Conservation (phyloP, 53 echinoderm and acorn worm genomes). For the Holothuria leucospilota region DNA sequence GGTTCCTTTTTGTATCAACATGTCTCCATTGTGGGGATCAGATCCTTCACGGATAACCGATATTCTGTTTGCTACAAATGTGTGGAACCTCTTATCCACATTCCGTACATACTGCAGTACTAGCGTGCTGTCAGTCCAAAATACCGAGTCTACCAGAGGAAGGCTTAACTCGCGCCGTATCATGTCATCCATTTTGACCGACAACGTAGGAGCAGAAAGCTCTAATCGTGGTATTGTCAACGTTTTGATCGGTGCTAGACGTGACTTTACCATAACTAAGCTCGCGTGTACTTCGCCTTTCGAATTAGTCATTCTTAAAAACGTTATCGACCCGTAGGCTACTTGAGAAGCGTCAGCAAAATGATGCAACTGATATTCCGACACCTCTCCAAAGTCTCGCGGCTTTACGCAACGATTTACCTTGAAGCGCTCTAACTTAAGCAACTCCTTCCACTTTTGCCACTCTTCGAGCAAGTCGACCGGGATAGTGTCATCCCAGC, state of each 20-base stretch:
- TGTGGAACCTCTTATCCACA: slow-evolving; percentile 10
- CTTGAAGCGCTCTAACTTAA: neutral
- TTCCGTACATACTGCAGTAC: slow-evolving; percentile 35
- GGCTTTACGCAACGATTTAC: slow-evolving; percentile 51
- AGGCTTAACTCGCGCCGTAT: slow-evolving; percentile 45
- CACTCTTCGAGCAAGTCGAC: slow-evolving; percentile 48
- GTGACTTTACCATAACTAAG: slow-evolving; percentile 51
- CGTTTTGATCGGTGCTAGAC: slow-evolving; percentile 45
- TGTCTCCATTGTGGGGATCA: slow-evolving; percentile 48
- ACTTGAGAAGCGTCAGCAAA: slow-evolving; percentile 72
- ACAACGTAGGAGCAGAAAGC: slow-evolving; percentile 51
- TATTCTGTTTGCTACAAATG: slow-evolving; percentile 44
- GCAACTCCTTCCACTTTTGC: slow-evolving; percentile 53
- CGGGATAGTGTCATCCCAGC: slow-evolving; percentile 74
- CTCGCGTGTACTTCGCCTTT: slow-evolving; percentile 17
- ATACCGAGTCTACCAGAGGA: slow-evolving; percentile 36
- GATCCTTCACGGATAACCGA: slow-evolving; percentile 39
- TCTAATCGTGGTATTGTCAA: slow-evolving; percentile 53
- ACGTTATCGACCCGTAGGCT: slow-evolving; percentile 49
- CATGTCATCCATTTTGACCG: slow-evolving; percentile 54
- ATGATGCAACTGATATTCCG: slow-evolving; percentile 62
- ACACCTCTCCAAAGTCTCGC: slow-evolving; percentile 30
- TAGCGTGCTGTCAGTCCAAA: slow-evolving; percentile 65
- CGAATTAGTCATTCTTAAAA: slow-evolving; percentile 7
- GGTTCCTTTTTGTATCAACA: slow-evolving; percentile 58